Base-by-base conservation (phyloP, 2,797 vertebrate genomes). In the Poecile montanus region DNA sequence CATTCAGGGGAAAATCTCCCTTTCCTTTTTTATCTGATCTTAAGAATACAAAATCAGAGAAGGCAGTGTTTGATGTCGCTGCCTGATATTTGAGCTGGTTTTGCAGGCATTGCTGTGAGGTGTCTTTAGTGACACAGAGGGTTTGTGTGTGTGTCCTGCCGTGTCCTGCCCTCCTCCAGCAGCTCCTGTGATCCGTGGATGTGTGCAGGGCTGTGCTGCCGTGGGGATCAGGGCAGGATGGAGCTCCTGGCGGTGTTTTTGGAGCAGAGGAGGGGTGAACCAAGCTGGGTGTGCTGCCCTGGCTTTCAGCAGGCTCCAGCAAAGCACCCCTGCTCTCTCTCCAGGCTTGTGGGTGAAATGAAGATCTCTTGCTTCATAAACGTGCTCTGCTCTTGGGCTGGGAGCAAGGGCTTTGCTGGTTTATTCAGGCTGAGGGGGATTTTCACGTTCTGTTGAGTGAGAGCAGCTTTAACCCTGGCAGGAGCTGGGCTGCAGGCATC, bases 161-260 rank as follows among this genome's bases (percentile, higher is more conserved):
- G 5, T 19, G 45, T 76, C 67, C 56, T 70, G 10, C 15, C 19
- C 30, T 84, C 44, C 36, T 54, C 11, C 48, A 44, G 71, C 63
- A 86, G 26, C 9, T 60, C 51, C 36, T 0, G 0, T 4, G 48
- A 15, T 13, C 47, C 61, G 2, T 40, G 29, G 65, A 6, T 56
- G 36, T 67, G 21, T 13, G 50, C 73, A 63, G 57, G 73, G 19
- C 38, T 60, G 29, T 45, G 67, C 50, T 16, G n/a, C 57, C 13
- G 3, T 3, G 29, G 88, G 75, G 29, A 34, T 32, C 1, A 30
- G n/a, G 29, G 3, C 44, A 25, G 78, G 54, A 30, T 62, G 29
- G 13, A 8, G 51, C 32, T 42, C 14, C 58, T 57, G 29, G 22
- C 0, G n/a, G 48, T 3, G 2, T 7, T 47, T n/a, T 16, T 2